A percentile compares a stretch with the other conserved stretches of the same genome.
phyloP scores from a whole-genome alignment of 2,113 vertebrate genomes.

The Heterotis niloticus region DNA sequence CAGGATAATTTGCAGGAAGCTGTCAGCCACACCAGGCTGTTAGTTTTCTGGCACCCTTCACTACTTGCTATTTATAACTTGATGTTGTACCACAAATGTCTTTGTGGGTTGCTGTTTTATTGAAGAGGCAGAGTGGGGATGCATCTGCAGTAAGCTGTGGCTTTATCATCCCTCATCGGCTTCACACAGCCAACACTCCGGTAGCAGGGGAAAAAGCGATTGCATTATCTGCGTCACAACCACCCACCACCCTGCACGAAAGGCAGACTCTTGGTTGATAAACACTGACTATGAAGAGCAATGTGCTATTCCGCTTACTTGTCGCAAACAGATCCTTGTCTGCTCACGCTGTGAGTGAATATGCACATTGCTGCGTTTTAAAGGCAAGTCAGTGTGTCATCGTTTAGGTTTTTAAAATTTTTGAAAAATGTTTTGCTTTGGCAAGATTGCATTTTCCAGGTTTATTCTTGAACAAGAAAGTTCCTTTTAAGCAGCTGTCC shows the following conservation, averaged over 20 bases:
- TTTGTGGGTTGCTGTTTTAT: constrained; percentile 47
- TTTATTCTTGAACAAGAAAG: too few relatives aligned
- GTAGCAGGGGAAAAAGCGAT: constrained; percentile 13
- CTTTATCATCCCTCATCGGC: constrained; percentile 33
- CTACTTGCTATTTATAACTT: constrained; percentile 55
- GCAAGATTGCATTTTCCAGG: too few relatives aligned
- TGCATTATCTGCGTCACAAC: constrained; percentile 30
- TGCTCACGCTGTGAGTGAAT: too few relatives aligned
- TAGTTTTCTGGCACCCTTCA: constrained; percentile 44
- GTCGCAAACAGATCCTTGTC: too few relatives aligned
- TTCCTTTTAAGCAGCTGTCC: too few relatives aligned
- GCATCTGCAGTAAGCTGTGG: constrained; percentile 32
- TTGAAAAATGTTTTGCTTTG: too few relatives aligned
- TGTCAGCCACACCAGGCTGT: constrained; percentile 49
- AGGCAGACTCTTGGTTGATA: neutral
- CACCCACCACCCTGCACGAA: neutral
- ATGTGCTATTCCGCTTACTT: too few relatives aligned
- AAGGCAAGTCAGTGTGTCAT: too few relatives aligned
- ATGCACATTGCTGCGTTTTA: too few relatives aligned
- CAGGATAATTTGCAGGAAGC: constrained; percentile 40
- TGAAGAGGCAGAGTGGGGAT: constrained; percentile 28
- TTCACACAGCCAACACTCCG: constrained; percentile 15
- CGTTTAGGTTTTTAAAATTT: too few relatives aligned
- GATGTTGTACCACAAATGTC: constrained; percentile 40
- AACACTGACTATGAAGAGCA: neutral